phyloP scores from a whole-genome alignment of 1,140 invertebrate species.

The Neotoxoptera formosana region DNA sequence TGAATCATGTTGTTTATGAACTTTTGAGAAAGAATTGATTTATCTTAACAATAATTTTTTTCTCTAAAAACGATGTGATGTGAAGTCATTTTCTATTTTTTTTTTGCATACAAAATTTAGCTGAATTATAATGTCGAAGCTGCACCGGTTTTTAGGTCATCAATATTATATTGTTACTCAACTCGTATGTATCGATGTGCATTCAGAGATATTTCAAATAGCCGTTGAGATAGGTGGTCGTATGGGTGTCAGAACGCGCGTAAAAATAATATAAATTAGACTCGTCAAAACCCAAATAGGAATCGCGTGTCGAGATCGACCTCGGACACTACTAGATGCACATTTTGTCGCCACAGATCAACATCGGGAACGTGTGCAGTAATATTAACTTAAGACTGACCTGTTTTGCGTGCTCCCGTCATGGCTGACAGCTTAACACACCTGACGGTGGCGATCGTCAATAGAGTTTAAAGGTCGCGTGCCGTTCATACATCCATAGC shows the following conservation, averaged over 20 bases:
- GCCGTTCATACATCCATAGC: not conserved
- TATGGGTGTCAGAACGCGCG: too few relatives aligned
- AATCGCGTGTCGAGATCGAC: not conserved
- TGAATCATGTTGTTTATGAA: not conserved
- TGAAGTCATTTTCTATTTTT: not conserved
- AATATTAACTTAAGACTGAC: not conserved
- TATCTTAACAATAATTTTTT: not conserved
- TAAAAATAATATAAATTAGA: too few relatives aligned
- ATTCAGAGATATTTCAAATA: not conserved
- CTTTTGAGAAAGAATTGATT: not conserved
- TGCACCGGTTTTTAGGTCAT: not conserved
- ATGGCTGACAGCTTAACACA: not conserved
- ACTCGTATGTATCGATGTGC: not conserved
- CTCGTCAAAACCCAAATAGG: too few relatives aligned
- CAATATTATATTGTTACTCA: not conserved
- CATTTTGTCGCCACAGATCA: not conserved
- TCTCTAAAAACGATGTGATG: rapidly evolving
- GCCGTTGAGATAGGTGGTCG: not conserved
- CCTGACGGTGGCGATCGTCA: not conserved
- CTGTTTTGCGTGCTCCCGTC: conserved; percentile 8
- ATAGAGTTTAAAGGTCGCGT: not conserved
- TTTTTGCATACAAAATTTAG: not conserved
- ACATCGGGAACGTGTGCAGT: not conserved
- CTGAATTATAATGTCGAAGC: not conserved
- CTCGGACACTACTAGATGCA: rapidly evolving